These are phyloP conservation scores for Sebastes umbrosus DNA, from an alignment of 2,797 vertebrate genomes.

Conservation along the genomic window DNA sequence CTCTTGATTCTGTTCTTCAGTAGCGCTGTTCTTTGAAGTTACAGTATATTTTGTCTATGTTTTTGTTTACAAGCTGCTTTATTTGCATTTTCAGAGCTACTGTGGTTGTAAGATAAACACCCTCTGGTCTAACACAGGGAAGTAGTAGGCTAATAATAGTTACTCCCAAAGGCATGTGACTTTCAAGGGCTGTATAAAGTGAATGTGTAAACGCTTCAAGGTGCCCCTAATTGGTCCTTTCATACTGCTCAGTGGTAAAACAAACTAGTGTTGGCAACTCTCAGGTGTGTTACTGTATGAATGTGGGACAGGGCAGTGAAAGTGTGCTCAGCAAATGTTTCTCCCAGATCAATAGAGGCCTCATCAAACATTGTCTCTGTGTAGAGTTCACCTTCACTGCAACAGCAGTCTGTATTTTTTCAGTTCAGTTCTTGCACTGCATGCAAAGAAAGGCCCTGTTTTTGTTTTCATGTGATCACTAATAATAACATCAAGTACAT, in stretches of 20 bases:
- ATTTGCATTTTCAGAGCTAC: conserved; percentile 27
- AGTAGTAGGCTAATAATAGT: not conserved
- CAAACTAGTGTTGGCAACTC: not conserved
- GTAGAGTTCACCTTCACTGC: not conserved
- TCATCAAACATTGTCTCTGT: not conserved
- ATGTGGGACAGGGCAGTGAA: not conserved
- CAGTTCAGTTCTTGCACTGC: not conserved
- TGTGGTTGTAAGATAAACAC: conserved; percentile 1
- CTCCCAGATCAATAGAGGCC: conserved; percentile 18
- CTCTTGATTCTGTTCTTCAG: conserved; percentile 25
- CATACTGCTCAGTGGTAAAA: not conserved
- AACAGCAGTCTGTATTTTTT: not conserved
- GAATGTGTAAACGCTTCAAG: not conserved
- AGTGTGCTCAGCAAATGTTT: not conserved
- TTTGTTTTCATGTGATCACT: not conserved
- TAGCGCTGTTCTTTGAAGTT: conserved; percentile 29
- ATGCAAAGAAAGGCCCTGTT: not conserved
- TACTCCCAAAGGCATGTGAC: not conserved
- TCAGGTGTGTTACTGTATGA: not conserved
- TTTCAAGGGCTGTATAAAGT: not conserved
- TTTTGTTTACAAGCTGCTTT: conserved; percentile 12
- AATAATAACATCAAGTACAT: not conserved
- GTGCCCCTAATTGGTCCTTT: not conserved
- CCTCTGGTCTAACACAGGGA: not conserved
- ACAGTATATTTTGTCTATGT: conserved; percentile 14